phyloP scores from a whole-genome alignment of 1,140 invertebrate species.

The Mycetomoellerius zeteki region DNA sequence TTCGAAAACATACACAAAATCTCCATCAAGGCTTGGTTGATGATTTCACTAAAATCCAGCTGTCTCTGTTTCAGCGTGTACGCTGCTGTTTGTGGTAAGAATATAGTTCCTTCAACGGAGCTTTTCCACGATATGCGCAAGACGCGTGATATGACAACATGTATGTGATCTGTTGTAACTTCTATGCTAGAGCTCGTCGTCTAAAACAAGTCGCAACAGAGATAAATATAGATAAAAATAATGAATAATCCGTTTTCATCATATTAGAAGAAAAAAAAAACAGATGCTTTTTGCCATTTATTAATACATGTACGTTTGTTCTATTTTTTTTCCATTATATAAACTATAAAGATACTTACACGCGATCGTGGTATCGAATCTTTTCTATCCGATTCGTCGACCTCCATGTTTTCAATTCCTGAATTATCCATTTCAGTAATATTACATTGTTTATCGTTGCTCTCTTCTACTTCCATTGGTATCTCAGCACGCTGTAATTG shows the following conservation, averaged over 20 bases:
- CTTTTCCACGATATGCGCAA: constrained; percentile 90
- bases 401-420: constrained; percentile 93
- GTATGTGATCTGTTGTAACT: constrained; percentile 89
- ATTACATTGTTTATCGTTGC: constrained; percentile 85
- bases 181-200: constrained; percentile 88
- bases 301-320: neutral
- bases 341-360: constrained; percentile 72
- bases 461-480: constrained; percentile 89
- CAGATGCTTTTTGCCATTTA: neutral
- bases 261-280: neutral
- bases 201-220: constrained; percentile 77
- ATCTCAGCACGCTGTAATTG: constrained; percentile 81
- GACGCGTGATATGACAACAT: constrained; percentile 88
- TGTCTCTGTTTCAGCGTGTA: constrained; percentile 85
- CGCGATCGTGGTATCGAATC: constrained; percentile 83
- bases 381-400: constrained; percentile 87
- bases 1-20: constrained; percentile 89
- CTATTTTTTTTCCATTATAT: neutral
- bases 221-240: constrained; percentile 4
- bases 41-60: constrained; percentile 87
- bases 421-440: constrained; percentile 89
- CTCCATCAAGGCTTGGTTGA: constrained; percentile 91
- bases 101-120: constrained; percentile 88
- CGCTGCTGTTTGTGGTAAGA: constrained; percentile 89
- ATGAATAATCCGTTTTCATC: neutral